Evolutionary conservation across 37 sponge, comb jelly and placozoan species (phyloP).

Genomic region (Ephydatia muelleri): DNA sequence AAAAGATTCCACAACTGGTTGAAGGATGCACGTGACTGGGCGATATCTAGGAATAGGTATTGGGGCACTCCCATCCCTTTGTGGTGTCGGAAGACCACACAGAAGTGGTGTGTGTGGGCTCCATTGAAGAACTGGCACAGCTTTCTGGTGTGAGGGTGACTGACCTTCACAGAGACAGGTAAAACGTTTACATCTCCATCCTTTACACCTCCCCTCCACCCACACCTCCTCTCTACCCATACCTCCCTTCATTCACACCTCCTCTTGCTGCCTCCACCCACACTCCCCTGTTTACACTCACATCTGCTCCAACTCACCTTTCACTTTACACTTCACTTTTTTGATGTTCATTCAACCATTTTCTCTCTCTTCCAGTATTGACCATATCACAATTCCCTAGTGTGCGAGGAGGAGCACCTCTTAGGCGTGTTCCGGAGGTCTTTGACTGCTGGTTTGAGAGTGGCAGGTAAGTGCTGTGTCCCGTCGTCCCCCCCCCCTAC

Average conservation of each 20-base stretch:
- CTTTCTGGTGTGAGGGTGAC: slow-evolving; percentile 80
- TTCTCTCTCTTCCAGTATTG: too few species aligned
- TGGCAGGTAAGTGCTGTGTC: slow-evolving; percentile 67
- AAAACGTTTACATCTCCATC: slow-evolving; percentile 10
- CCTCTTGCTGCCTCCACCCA: too few species aligned
- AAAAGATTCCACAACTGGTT: slow-evolving; percentile 99
- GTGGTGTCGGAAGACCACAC: slow-evolving; percentile 88
- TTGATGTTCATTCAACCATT: background rate
- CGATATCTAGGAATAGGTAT: slow-evolving; percentile 92
- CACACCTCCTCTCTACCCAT: too few species aligned
- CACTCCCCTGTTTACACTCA: too few species aligned
- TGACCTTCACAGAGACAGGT: slow-evolving; percentile 95
- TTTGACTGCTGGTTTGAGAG: slow-evolving; percentile 99
- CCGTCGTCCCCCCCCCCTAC: background rate
- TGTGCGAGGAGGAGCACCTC: slow-evolving; percentile 73
- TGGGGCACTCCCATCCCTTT: slow-evolving; percentile 99
- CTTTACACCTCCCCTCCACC: too few species aligned
- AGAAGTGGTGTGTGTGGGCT: slow-evolving; percentile 97
- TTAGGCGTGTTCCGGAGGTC: slow-evolving; percentile 88
- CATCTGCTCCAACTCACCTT: background rate
- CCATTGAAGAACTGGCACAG: slow-evolving; percentile 86
- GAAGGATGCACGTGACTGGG: slow-evolving; percentile 91
- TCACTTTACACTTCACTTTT: too few species aligned
- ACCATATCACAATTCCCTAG: slow-evolving; percentile 94
- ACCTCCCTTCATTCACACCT: too few species aligned